Base-by-base conservation (phyloP, 2,888 invertebrate genomes). In the Oscheius onirici region DNA sequence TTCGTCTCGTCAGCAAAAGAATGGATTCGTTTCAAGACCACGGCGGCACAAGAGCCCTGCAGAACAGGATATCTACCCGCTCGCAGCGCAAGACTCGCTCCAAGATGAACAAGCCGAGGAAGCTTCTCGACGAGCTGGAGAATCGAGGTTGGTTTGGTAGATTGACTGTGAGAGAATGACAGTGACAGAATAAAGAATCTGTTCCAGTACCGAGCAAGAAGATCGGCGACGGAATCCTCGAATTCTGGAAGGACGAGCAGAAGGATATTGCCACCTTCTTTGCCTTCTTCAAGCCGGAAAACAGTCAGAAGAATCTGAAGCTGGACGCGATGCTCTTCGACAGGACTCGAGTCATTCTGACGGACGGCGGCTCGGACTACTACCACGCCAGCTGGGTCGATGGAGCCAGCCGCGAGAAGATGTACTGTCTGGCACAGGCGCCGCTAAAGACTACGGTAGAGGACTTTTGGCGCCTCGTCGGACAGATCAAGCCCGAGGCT, bases 81-180 rank as follows among this genome's bases (percentile, higher is more conserved):
- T 74, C 77, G 2, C 72, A 70, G 11, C 63, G 77, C n/a, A 77
- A 75, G 60, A 69, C 66, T 58, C 75, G 75, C 60, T 70, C 70
- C 3, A 49, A 55, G 17, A 68, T 73, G 46, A 41, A 66, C n/a
- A 71, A 68, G 43, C 73, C 77, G 46, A 75, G 73, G 51, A 75
- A 72, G 46, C 73, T 60, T 15, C 41, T 60, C 20, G 60, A 60
- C 8, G 60, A 60, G 44, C 43, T 60, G 1, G 20, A 26, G 11
- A 10, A 26, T 26, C 55, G 60, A 11, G n/a, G 22, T 22, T 6
- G 20, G n/a, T n/a, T n/a, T n/a, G n/a, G n/a, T n/a, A n/a, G 13
- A 13, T 13, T 10, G 41, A 41, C 8, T 41, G 8, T 41, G 41
- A 41, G 8, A 3, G 17, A 17, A 44, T 44, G 44, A 11, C 8